A percentile compares a stretch with the other conserved stretches of the same genome.
phyloP scores from a whole-genome alignment of 2,888 invertebrate species.

The Calliopum simillimum region DNA sequence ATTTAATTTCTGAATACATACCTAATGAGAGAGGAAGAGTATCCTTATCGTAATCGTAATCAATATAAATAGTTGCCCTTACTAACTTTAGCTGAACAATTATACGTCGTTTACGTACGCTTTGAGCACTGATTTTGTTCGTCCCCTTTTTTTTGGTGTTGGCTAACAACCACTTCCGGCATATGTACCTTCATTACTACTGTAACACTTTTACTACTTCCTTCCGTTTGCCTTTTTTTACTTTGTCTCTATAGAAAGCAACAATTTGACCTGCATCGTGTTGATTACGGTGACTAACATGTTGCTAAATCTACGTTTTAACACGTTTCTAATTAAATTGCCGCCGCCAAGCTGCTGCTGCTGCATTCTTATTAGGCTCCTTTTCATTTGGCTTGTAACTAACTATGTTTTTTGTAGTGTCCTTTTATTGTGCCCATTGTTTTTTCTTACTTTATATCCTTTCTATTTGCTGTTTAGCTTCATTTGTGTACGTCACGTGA shows the following conservation, averaged over 20 bases:
- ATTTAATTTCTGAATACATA: no score
- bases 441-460: neutral
- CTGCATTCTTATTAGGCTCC: neutral
- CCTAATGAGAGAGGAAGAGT: no score
- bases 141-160: neutral
- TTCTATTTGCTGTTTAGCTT: neutral
- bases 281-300: no score
- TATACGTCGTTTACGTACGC: slow-evolving; percentile 1
- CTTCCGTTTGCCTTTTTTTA: neutral
- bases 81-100: neutral
- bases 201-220: neutral
- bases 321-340: slow-evolving; percentile 24
- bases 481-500: slow-evolving; percentile 22
- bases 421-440: neutral
- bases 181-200: neutral
- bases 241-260: neutral
- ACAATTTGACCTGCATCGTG: no score
- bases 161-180: neutral
- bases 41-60: neutral
- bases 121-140: neutral
- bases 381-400: neutral
- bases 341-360: slow-evolving; percentile 7
- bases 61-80: neutral
- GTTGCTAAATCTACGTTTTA: slow-evolving; percentile 3
- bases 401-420: no score